Percentiles rank a stretch among this genome's conserved stretches.
phyloP scores from a whole-genome alignment of 2,797 vertebrate genomes.

The Mus caroli region DNA sequence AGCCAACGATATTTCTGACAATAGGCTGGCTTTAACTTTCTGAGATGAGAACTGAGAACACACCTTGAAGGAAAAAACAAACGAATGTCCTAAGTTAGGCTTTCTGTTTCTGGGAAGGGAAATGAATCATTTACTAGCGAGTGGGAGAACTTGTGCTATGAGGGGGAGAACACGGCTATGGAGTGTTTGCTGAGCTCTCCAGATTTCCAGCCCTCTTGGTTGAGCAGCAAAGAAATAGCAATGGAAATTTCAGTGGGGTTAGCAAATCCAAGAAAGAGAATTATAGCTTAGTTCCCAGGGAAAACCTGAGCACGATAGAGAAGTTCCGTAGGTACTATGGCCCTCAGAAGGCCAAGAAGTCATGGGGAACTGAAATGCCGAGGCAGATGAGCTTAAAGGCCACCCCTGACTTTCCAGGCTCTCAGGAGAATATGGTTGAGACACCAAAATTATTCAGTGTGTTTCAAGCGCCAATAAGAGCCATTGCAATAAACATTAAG shows the following conservation, averaged over 20 bases:
- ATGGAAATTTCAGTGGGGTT: background rate
- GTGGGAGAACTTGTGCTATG: background rate
- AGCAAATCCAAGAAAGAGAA: background rate
- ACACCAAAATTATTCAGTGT: background rate
- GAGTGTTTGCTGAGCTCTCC: background rate
- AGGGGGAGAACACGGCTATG: background rate
- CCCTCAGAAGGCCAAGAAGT: background rate
- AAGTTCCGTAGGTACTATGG: background rate
- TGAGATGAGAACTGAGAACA: conserved; percentile 23
- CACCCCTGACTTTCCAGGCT: background rate
- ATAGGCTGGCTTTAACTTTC: background rate
- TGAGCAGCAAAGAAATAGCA: background rate
- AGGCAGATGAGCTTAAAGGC: background rate
- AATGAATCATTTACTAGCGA: background rate
- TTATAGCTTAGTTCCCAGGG: background rate
- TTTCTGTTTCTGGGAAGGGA: conserved; percentile 1
- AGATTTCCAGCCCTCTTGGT: background rate
- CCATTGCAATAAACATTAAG: background rate
- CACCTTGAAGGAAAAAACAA: background rate
- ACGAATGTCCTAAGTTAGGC: background rate
- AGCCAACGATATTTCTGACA: background rate
- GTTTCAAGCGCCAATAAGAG: background rate
- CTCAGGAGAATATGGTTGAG: background rate
- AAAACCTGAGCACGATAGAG: background rate
- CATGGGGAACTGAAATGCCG: background rate